Evolutionary conservation across 2,888 invertebrate genomes (phyloP).

Genomic region (Meiosimyza platycephala): DNA sequence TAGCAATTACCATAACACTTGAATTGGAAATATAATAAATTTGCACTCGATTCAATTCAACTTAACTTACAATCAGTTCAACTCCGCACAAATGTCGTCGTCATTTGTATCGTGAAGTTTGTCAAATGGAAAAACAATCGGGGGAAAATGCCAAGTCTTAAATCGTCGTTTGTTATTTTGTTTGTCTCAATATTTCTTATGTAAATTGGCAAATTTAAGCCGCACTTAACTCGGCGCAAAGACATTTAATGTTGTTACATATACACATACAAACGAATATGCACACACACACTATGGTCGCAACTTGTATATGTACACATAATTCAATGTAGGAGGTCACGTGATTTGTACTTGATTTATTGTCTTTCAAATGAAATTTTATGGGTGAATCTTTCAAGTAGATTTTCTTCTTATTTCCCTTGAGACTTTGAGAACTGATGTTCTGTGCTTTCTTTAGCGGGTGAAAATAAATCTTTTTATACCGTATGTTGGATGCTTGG

Average conservation of each 20-base stretch:
- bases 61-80: not conserved
- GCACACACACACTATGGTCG: not conserved
- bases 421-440: no score
- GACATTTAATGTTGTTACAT: constrained; percentile 14
- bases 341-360: constrained; percentile 39
- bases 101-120: constrained; percentile 49
- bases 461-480: no score
- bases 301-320: not conserved
- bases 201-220: constrained; percentile 39
- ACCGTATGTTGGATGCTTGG: no score
- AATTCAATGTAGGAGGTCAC: constrained; percentile 40
- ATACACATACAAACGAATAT: not conserved
- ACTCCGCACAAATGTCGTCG: constrained; percentile 16
- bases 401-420: constrained; percentile 6
- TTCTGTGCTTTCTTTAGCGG: no score
- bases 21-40: constrained; percentile 2
- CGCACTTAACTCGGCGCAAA: constrained; percentile 35
- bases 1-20: not conserved
- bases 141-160: constrained; percentile 41
- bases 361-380: constrained; percentile 31
- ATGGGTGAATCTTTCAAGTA: constrained; percentile 21
- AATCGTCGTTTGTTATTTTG: constrained; percentile 18
- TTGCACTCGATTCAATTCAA: no score
- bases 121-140: constrained; percentile 52
- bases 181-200: constrained; percentile 35